Conservation (phyloP, 2,797 vertebrate genomes). For the Psittacula echo region DNA sequence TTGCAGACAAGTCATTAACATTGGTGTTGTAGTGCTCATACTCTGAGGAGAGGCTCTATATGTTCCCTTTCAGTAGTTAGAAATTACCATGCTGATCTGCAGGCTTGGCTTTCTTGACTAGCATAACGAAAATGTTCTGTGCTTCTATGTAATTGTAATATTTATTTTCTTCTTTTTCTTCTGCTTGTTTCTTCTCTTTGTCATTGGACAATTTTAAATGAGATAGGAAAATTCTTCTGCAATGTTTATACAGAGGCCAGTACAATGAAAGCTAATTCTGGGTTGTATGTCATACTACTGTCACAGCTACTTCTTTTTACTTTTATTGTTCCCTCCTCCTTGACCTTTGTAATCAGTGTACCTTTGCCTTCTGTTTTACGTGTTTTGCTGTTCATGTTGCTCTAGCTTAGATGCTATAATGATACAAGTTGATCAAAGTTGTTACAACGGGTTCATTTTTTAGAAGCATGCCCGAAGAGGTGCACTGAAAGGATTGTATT, state of each 20-base stretch:
- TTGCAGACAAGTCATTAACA: not conserved
- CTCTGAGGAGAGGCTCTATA: not conserved
- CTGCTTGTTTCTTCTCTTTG: not conserved
- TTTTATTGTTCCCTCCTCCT: not conserved
- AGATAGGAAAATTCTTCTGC: not conserved
- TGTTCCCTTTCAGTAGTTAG: not conserved
- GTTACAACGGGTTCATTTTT: not conserved
- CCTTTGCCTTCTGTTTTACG: not conserved
- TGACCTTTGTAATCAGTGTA: rapidly evolving
- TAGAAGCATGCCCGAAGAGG: not conserved
- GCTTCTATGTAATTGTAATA: not conserved
- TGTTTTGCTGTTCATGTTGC: not conserved
- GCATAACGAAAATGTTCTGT: not conserved
- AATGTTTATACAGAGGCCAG: not conserved
- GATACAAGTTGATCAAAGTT: not conserved
- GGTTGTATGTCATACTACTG: not conserved
- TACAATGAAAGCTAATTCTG: not conserved
- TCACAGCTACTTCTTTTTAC: not conserved
- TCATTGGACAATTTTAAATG: not conserved
- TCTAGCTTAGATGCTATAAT: not conserved
- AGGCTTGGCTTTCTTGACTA: not conserved
- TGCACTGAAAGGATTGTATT: not conserved
- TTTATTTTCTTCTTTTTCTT: not conserved
- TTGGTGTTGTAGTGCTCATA: not conserved
- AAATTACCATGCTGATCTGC: not conserved